Evolutionary conservation across 2,888 invertebrate genomes (phyloP), one percentile per base, ranked within the genome.

Genomic region (Campoplex capitator): DNA sequence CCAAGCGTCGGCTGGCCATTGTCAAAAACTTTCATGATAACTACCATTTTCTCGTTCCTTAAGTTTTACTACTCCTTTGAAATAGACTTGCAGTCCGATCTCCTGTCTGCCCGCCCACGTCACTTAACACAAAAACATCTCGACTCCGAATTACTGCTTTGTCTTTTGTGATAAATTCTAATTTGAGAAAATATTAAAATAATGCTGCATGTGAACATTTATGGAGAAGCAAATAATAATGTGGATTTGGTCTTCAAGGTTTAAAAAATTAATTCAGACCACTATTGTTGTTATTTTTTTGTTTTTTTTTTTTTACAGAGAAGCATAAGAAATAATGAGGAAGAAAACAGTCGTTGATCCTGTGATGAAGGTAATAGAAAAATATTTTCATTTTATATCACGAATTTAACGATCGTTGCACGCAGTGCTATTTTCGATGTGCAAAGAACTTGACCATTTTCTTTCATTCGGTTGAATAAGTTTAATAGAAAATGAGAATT

Each of bases 1-100:
- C 35, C 6, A 54, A 54, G 56, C 23, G 32, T 74, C 35, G 42
- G 42, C 11, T n/a, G 23, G 23, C 56, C 71, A 51, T 51, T 11
- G 23, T 58, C 56, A 13, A 7, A 23, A 74, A 74, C 56, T 74
- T 74, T 32, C 56, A 13, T 38, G 51, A 56, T 54, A 56, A 56
- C 23, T 74, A 18, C 38, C 23, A 74, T 23, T 74, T 38, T 56
- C 35, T 56, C 16, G 23, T 51, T 56, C 38, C 23, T 56, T 1
- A 74, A 74, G 35, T 56, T 74, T 42, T 13, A 42, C 11, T 32
- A 38, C 56, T 74, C 38, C 51, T 58, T 23, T n/a, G 38, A 13
- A 56, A 51, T 54, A 32, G 32, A 54, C 54, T 38, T 51, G 54
- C 35, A 35, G 51, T 73, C 38, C 42, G 11, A 11, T 56, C 23